Evolutionary conservation across 2,888 invertebrate species (phyloP), one percentile per base, ranked within the genome.

Genomic region (Loripinus fragilis): DNA sequence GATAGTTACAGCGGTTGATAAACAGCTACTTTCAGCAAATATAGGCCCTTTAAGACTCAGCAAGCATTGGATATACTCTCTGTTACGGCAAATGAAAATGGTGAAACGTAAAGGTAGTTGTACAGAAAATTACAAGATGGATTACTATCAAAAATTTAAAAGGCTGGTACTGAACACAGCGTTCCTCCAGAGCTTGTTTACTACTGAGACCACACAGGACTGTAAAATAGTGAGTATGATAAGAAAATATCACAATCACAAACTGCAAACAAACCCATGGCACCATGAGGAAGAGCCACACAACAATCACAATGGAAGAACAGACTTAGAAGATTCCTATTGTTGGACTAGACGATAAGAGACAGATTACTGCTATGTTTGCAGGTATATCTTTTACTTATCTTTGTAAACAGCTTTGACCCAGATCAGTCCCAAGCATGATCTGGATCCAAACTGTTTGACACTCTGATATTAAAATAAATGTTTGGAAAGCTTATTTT

Each of bases 41-140:
- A 33, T 30, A 15, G 60, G 60, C 10, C 60, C 60, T 33, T 60
- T 60, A 33, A 33, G 33, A 33, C 60, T 60, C 17, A 17, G 33
- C 7, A 60, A 60, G 33, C 17, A 60, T 33, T 33, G 52, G 52
- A 25, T 25, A 25, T 52, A 52, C 25, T 52, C 52, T 52, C 25
- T 52, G 52, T 52, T 52, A 52, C 25, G 25, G 52, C 25, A 25
- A 25, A 52, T 52, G 52, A 23, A 52, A 52, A 25, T 52, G 52
- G 25, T 52, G 48, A 52, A 52, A 52, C 52, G 48, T 52, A 52
- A 52, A 23, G 52, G 52, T n/a, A 52, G 52, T 25, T 52, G 25
- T 25, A 52, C 52, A 25, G 52, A 52, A 2, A 52, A 25, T 25
- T 52, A 25, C 23, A 52, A 25, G 52, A 52, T 52, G 52, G 52